These are phyloP conservation scores for Phyto melanocephala DNA, from an alignment of 2,888 invertebrate genomes.

Conservation along the genomic window DNA sequence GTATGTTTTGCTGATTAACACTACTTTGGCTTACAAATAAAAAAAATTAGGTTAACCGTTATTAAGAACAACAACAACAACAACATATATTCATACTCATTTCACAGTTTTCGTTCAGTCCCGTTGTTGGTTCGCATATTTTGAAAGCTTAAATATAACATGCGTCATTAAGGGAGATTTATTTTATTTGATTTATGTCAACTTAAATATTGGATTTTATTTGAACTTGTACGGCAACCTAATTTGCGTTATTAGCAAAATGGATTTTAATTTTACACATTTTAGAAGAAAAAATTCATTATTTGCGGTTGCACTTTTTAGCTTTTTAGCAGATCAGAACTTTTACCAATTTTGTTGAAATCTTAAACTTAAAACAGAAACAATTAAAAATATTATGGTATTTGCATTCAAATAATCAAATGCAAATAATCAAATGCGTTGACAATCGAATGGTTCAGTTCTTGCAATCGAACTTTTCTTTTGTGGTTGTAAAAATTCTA, in stretches of 20 bases:
- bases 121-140: background rate
- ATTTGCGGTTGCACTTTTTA: too few species aligned
- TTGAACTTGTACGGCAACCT: background rate
- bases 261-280: too few species aligned
- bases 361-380: too few species aligned
- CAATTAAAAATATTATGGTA: too few species aligned
- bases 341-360: too few species aligned
- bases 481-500: too few species aligned
- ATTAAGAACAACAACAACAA: conserved; percentile 45
- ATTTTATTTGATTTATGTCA: conserved; percentile 10
- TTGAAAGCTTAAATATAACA: conserved; percentile 21
- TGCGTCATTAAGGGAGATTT: conserved; percentile 42
- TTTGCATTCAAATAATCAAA: too few species aligned
- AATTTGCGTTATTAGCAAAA: conserved; percentile 3
- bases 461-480: too few species aligned
- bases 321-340: too few species aligned
- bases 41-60: conserved; percentile 64
- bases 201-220: conserved; percentile 21
- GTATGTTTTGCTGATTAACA: conserved; percentile 56
- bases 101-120: conserved; percentile 2
- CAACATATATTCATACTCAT: background rate
- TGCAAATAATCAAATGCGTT: too few species aligned
- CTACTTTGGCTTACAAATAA: conserved; percentile 43
- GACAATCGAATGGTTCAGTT: too few species aligned
- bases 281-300: too few species aligned